Percentiles rank a stretch among this genome's conserved stretches.
Evolutionary conservation across 23 tunicate genomes (phyloP).

Genomic region (Ascidia mentula): DNA sequence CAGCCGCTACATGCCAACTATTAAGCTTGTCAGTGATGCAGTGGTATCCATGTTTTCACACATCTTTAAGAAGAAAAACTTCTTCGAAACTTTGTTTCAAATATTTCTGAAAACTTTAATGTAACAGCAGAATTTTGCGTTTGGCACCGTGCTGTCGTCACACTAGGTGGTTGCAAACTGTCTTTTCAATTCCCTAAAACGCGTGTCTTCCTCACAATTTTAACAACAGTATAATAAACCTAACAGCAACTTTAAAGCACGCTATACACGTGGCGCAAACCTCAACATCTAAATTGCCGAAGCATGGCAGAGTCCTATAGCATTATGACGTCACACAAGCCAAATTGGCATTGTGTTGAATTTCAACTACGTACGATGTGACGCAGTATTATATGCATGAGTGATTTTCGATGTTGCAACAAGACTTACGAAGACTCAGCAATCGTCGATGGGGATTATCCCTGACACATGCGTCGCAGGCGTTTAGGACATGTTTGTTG

Average conservation of each 20-base stretch:
- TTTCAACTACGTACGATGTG: not conserved
- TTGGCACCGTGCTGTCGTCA: not conserved
- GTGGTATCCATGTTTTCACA: too few species aligned
- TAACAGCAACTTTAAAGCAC: not conserved
- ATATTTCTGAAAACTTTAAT: not conserved
- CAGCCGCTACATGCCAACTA: too few species aligned
- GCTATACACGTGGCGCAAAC: not conserved
- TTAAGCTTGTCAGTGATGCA: too few species aligned
- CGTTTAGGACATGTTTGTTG: too few species aligned
- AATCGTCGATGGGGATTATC: too few species aligned
- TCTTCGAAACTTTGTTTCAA: not conserved
- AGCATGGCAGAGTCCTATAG: not conserved
- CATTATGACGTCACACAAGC: not conserved
- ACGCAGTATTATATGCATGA: too few species aligned
- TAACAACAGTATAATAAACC: not conserved
- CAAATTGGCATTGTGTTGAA: not conserved
- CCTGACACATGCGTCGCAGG: too few species aligned
- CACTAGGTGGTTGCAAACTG: not conserved
- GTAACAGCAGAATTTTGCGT: not conserved
- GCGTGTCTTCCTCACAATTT: not conserved
- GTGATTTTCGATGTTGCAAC: not conserved
- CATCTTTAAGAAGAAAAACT: too few species aligned
- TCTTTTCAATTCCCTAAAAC: not conserved
- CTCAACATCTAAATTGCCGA: not conserved
- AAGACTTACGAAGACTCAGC: too few species aligned